These are phyloP conservation scores for Megaceryle maxima DNA, from an alignment of 2,113 vertebrate species.

Conservation along the genomic window DNA sequence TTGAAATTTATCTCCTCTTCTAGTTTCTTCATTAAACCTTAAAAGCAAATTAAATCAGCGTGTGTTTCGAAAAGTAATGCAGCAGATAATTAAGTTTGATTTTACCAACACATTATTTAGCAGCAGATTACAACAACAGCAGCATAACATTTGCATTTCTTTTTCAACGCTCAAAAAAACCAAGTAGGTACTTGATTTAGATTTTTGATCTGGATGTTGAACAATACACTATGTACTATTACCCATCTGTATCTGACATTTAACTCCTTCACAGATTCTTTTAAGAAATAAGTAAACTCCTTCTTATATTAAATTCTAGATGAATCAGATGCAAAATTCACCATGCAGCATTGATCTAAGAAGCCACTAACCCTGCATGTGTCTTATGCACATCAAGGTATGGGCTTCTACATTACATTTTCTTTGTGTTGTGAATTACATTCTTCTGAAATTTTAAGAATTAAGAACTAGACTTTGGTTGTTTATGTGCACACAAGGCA, in stretches of 20 bases:
- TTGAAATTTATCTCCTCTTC: constrained; percentile 96
- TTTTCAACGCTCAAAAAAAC: not conserved
- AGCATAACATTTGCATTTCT: not conserved
- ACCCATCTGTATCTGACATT: not conserved
- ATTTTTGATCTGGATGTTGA: constrained; percentile 6
- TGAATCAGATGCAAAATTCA: not conserved
- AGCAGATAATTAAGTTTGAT: constrained; percentile 15
- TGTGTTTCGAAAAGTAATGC: constrained; percentile 6
- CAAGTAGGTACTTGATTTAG: not conserved
- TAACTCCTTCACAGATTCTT: not conserved
- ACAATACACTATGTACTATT: not conserved
- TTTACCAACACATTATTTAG: constrained; percentile 6
- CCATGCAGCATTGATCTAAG: not conserved
- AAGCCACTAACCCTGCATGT: not conserved
- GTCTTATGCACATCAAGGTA: not conserved
- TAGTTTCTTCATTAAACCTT: constrained; percentile 93
- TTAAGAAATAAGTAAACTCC: not conserved
- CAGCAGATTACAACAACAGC: constrained; percentile 20
- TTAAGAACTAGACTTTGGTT: not conserved
- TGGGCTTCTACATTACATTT: not conserved
- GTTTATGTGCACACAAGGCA: not conserved
- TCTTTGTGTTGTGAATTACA: not conserved
- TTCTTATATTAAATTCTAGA: not conserved
- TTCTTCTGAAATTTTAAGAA: not conserved
- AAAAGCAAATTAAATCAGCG: constrained; percentile 43